Percentiles rank a stretch among this genome's conserved stretches.
Evolutionary conservation across 2,797 vertebrate species (phyloP).

Genomic region (Podarcis lilfordi): DNA sequence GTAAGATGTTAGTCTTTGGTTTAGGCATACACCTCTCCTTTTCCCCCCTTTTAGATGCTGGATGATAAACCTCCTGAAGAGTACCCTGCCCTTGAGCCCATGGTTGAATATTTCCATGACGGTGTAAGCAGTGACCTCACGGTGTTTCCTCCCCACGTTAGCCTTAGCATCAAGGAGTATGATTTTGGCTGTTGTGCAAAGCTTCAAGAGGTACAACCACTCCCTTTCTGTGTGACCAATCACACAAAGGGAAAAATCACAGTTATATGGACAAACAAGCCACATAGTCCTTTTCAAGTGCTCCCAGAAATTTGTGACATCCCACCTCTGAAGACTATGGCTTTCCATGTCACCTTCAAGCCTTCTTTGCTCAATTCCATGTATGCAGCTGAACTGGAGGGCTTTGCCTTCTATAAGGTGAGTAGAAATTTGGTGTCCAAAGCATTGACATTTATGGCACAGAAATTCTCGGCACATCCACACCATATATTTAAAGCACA

Average conservation of each 20-base stretch:
- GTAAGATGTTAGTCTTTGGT: background rate
- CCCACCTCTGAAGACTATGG: conserved; percentile 86
- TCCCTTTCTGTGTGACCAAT: conserved; percentile 85
- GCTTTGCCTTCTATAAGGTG: conserved; percentile 89
- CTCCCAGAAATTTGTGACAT: conserved; percentile 82
- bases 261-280: conserved; percentile 83
- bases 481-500: too few relatives aligned
- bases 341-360: conserved; percentile 84
- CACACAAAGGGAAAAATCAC: conserved; percentile 86
- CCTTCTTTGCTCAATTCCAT: conserved; percentile 82
- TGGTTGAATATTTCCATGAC: conserved; percentile 80
- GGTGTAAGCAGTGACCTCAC: conserved; percentile 57
- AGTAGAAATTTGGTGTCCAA: conserved; percentile 27
- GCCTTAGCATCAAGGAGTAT: conserved; percentile 80
- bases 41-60: conserved; percentile 56
- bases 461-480: background rate
- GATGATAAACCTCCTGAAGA: conserved; percentile 48
- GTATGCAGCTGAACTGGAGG: conserved; percentile 88
- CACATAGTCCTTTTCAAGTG: conserved; percentile 83
- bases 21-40: conserved; percentile 26
- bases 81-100: conserved; percentile 53
- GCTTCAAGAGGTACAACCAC: conserved; percentile 40
- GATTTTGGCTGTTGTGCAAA: conserved; percentile 82
- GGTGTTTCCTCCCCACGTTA: conserved; percentile 77
- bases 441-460: background rate